Evolutionary conservation across 2,113 vertebrate species (phyloP), one percentile per base, ranked within the genome.

Genomic region (Pygoscelis antarcticus): DNA sequence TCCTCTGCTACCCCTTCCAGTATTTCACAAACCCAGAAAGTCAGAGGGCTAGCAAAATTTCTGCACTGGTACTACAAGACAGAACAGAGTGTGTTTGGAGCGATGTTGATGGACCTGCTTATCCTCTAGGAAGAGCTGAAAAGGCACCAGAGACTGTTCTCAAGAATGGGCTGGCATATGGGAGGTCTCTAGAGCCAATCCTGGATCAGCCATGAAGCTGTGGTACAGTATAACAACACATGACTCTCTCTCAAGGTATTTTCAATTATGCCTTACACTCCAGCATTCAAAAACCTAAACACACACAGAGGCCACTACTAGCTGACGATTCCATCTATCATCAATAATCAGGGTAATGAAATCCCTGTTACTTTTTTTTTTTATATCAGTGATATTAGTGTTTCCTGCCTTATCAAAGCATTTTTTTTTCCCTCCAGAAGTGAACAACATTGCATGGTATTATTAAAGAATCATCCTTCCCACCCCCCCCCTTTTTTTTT

Each of bases 281-380:
- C n/a, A 76, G 57, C 19, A 36, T 66, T 60, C 23, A 36, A 64
- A 65, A 51, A 30, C 25, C 11, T 8, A 20, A 64, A 61, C 12
- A 61, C 46, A 16, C n/a, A 23, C 11, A 66, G 11, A 55, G 38
- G 23, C 42, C 71, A 71, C 85, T 82, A 34, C 32, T 81, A 90
- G 87, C 83, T 52, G 5, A 90, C 71, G 55, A 91, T 70, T 89
- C 87, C 78, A 94, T 34, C 83, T 34, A 77, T 36, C 66, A 92
- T 47, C 46, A 92, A 70, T 94, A 79, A 96, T 81, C 84, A 97
- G 62, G 25, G 68, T 89, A 93, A 94, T 81, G 38, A 96, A 96
- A 96, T 40, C 18, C 64, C 40, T 95, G 69, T 57, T 92, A 77
- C 20, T 4, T 19, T 68, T 55, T 26, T 68, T 78, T 90, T 95